Evolutionary conservation across 1,140 invertebrate genomes (phyloP).

Genomic region (Bombus balteatus): DNA sequence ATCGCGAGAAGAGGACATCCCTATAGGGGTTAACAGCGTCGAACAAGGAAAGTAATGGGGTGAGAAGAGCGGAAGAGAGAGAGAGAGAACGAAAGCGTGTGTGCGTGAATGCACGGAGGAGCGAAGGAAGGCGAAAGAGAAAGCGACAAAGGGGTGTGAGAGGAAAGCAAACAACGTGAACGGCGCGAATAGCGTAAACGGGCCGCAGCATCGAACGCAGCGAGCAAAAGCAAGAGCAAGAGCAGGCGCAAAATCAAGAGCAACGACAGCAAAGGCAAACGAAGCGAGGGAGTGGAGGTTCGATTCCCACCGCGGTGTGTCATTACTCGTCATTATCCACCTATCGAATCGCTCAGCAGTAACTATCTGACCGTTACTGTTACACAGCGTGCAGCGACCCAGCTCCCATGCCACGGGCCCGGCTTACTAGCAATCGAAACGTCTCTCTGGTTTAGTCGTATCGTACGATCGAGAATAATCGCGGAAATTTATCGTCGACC

Average conservation of each 20-base stretch:
- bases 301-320: conserved; percentile 75
- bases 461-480: conserved; percentile 7
- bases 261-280: background rate
- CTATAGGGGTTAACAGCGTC: background rate
- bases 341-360: conserved; percentile 80
- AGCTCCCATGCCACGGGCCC: conserved; percentile 31
- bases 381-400: conserved; percentile 27
- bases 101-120: background rate
- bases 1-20: conserved; percentile 25
- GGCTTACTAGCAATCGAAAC: conserved; percentile 66
- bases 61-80: background rate
- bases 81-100: too few species aligned
- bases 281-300: conserved; percentile 43
- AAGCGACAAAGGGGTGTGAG: background rate
- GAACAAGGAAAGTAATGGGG: conserved; percentile 8
- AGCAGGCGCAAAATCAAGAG: background rate
- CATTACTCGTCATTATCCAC: conserved; percentile 82
- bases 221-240: conserved; percentile 3
- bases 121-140: background rate
- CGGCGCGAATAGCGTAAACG: background rate
- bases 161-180: background rate
- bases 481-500: background rate
- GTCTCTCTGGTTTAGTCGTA: conserved; percentile 36
- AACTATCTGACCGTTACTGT: conserved; percentile 77
- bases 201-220: conserved; percentile 1